These are phyloP conservation scores for Mirza zaza DNA, from an alignment of 2,113 vertebrate species.

Conservation along the genomic window DNA sequence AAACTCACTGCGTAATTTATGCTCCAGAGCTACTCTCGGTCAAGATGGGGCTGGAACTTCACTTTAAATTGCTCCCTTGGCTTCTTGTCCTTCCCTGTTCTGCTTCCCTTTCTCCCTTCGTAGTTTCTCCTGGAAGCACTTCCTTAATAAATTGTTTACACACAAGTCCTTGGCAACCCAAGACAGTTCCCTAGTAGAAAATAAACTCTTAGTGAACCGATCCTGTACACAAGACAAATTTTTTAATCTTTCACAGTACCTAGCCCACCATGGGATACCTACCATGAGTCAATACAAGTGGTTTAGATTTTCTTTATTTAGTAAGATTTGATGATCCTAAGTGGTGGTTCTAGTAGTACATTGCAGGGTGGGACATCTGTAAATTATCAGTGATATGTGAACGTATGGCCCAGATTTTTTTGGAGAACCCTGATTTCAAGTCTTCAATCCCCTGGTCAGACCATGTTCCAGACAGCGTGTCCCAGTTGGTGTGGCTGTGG, in stretches of 20 bases:
- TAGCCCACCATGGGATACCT: background rate
- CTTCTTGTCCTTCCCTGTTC: background rate
- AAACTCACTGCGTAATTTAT: background rate
- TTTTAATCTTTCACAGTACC: background rate
- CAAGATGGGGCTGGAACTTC: background rate
- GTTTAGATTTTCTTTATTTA: background rate
- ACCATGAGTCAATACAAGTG: background rate
- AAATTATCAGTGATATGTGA: background rate
- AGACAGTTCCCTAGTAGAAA: slow-evolving; percentile 39
- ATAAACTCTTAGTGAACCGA: slow-evolving; percentile 14
- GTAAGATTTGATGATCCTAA: background rate
- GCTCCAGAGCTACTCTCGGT: background rate
- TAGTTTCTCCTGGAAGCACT: slow-evolving; percentile 44
- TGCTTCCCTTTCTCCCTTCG: background rate
- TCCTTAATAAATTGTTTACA: slow-evolving; percentile 47
- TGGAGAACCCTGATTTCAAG: background rate
- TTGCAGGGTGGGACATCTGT: slow-evolving; percentile 29
- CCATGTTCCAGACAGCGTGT: slow-evolving; percentile 1
- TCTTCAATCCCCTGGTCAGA: slow-evolving; percentile 25
- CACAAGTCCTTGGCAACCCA: slow-evolving; percentile 42
- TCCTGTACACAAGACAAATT: background rate
- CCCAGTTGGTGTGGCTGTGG: background rate
- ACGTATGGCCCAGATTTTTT: background rate
- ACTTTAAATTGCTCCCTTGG: background rate
- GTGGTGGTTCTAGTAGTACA: background rate